Evolutionary conservation across 2,888 invertebrate species (phyloP).

Genomic region (Busseola fusca): DNA sequence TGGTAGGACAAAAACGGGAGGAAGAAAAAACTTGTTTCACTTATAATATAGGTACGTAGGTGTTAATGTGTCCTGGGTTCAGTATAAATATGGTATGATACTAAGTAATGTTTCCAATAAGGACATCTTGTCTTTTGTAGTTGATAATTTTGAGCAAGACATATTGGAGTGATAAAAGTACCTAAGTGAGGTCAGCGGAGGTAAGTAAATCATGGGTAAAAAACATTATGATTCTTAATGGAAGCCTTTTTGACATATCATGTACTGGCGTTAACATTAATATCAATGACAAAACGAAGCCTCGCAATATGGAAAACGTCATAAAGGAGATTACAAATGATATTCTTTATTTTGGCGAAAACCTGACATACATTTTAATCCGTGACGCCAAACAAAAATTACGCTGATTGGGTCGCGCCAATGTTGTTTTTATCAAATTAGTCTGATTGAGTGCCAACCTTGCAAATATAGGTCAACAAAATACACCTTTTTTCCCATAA

Average conservation of each 20-base stretch:
- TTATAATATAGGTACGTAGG: slow-evolving; percentile 38
- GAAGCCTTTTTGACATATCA: slow-evolving; percentile 34
- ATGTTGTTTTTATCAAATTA: slow-evolving; percentile 31
- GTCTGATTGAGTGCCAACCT: slow-evolving; percentile 22
- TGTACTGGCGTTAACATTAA: slow-evolving; percentile 21
- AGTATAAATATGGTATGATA: slow-evolving; percentile 55
- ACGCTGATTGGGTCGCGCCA: slow-evolving; percentile 24
- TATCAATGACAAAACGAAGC: slow-evolving; percentile 13
- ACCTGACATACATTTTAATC: slow-evolving; percentile 21
- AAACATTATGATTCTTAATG: slow-evolving; percentile 46
- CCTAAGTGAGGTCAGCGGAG: slow-evolving; percentile 41
- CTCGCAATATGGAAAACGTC: slow-evolving; percentile 4
- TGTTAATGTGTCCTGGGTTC: slow-evolving; percentile 57
- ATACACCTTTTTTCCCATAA: background rate
- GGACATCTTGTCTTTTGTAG: slow-evolving; percentile 34
- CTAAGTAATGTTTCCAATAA: slow-evolving; percentile 54
- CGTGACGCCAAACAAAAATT: slow-evolving; percentile 14
- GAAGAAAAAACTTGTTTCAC: slow-evolving; percentile 53
- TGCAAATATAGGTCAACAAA: slow-evolving; percentile 18
- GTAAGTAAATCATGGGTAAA: slow-evolving; percentile 43
- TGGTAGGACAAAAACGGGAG: slow-evolving; percentile 60
- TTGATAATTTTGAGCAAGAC: slow-evolving; percentile 54
- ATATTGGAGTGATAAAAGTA: slow-evolving; percentile 55
- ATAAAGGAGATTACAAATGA: background rate
- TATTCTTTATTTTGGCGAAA: slow-evolving; percentile 7